Evolutionary conservation across 2,888 invertebrate genomes (phyloP).

Genomic region (Chrysodeixis includens): DNA sequence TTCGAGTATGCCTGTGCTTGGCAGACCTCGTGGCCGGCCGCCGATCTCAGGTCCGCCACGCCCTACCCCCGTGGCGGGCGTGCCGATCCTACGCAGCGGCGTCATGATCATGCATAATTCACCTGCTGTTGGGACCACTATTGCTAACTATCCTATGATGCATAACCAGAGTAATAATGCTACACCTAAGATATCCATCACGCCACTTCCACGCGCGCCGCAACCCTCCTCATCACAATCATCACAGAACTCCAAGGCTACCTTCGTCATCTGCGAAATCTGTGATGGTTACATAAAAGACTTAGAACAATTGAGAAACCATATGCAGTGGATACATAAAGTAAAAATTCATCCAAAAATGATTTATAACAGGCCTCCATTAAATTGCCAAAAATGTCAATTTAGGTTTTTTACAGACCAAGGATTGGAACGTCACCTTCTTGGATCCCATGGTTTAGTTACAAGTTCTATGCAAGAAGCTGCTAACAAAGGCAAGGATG

Average conservation of each 20-base stretch:
- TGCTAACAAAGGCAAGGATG: conserved; percentile 98
- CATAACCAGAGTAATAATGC: conserved; percentile 84
- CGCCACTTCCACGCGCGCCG: conserved; percentile 94
- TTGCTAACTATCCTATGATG: conserved; percentile 82
- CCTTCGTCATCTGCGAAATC: conserved; percentile 98
- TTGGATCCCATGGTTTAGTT: conserved; percentile 98
- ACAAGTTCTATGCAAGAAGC: conserved; percentile 99
- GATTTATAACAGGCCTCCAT: conserved; percentile 97
- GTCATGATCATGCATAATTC: conserved; percentile 92
- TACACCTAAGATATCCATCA: conserved; percentile 97
- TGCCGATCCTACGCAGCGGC: conserved; percentile 86
- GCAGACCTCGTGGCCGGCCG: conserved; percentile 85
- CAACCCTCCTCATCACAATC: conserved; percentile 82
- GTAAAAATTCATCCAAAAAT: conserved; percentile 98
- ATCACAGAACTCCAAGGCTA: conserved; percentile 90
- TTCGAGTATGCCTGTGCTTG: conserved; percentile 75
- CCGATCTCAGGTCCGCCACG: conserved; percentile 76
- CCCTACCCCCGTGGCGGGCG: conserved; percentile 79
- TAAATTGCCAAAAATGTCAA: conserved; percentile 98
- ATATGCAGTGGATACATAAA: conserved; percentile 99
- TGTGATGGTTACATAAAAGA: conserved; percentile 99
- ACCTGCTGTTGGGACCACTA: conserved; percentile 77
- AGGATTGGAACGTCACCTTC: conserved; percentile 97
- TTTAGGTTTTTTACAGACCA: conserved; percentile 99
- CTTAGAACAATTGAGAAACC: conserved; percentile 97